Conservation (phyloP, 2,888 invertebrate genomes). For the Prosopocoilus inquinatus region DNA sequence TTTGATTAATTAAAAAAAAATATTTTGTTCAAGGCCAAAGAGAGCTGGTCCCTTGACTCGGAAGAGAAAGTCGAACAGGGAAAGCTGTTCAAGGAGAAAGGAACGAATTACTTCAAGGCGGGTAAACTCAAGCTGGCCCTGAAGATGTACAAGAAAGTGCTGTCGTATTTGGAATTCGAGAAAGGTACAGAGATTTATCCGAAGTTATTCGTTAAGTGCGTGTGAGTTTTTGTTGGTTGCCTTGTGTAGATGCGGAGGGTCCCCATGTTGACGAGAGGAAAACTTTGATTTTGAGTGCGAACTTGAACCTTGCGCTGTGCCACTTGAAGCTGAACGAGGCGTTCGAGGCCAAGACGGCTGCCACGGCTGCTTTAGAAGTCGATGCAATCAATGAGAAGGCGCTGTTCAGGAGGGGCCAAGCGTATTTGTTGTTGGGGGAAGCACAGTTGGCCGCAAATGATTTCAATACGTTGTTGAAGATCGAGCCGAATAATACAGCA, state of each 20-base stretch:
- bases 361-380: slow-evolving; percentile 73
- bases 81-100: slow-evolving; percentile 83
- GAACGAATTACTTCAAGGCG: slow-evolving; percentile 83
- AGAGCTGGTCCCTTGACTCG: slow-evolving; percentile 78
- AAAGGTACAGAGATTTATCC: slow-evolving; percentile 44
- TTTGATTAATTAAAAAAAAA: background rate
- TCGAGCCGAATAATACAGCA: slow-evolving; percentile 88
- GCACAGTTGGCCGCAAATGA: slow-evolving; percentile 73
- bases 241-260: slow-evolving; percentile 8
- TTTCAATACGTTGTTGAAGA: slow-evolving; percentile 71
- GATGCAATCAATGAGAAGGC: slow-evolving; percentile 84
- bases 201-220: background rate
- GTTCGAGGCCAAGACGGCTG: slow-evolving; percentile 69
- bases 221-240: background rate
- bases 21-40: slow-evolving; percentile 59
- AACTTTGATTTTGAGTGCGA: slow-evolving; percentile 64
- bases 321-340: slow-evolving; percentile 72
- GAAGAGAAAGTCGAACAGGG: slow-evolving; percentile 79
- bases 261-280: slow-evolving; percentile 47
- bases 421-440: slow-evolving; percentile 71
- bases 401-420: slow-evolving; percentile 83
- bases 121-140: slow-evolving; percentile 75
- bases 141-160: slow-evolving; percentile 82
- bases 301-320: slow-evolving; percentile 81
- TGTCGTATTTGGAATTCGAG: slow-evolving; percentile 61